Evolutionary conservation across 2,797 vertebrate species (phyloP).

Genomic region (Sebastiscus tertius): DNA sequence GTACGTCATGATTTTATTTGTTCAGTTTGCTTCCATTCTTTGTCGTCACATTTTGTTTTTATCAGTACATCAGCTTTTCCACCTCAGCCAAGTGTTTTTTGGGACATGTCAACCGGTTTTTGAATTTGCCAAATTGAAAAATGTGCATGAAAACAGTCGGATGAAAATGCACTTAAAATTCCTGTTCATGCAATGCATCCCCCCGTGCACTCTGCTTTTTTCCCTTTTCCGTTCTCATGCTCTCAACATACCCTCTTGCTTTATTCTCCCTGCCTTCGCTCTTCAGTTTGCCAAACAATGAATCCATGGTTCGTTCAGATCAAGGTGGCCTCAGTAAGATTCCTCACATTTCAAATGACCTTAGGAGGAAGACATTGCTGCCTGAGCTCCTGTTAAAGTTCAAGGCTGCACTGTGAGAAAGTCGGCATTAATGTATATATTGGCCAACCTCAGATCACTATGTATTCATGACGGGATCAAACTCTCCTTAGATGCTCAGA

Average conservation of each 20-base stretch:
- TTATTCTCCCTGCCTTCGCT: background rate
- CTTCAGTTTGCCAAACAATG: conserved; percentile 17
- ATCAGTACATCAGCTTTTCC: background rate
- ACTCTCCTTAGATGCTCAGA: background rate
- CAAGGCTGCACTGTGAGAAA: background rate
- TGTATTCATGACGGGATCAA: conserved; percentile 22
- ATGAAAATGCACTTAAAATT: background rate
- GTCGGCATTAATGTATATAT: background rate
- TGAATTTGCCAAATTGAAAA: background rate
- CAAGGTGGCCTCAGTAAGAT: background rate
- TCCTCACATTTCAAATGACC: conserved; percentile 1
- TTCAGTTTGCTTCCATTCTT: background rate
- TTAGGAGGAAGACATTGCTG: background rate
- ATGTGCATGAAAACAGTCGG: background rate
- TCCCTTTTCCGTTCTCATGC: too few relatives aligned
- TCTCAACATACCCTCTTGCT: too few relatives aligned
- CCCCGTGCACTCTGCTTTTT: too few relatives aligned
- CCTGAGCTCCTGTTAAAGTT: conserved; percentile 7
- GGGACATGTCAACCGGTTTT: background rate
- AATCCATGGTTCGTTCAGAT: conserved; percentile 22
- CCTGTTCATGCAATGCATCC: background rate
- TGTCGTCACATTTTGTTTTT: background rate
- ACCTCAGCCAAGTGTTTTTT: background rate
- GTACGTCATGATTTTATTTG: background rate
- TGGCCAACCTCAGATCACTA: background rate